These are phyloP conservation scores for Cataglyphis altisquamis DNA, from an alignment of 2,888 invertebrate genomes.

Conservation along the genomic window DNA sequence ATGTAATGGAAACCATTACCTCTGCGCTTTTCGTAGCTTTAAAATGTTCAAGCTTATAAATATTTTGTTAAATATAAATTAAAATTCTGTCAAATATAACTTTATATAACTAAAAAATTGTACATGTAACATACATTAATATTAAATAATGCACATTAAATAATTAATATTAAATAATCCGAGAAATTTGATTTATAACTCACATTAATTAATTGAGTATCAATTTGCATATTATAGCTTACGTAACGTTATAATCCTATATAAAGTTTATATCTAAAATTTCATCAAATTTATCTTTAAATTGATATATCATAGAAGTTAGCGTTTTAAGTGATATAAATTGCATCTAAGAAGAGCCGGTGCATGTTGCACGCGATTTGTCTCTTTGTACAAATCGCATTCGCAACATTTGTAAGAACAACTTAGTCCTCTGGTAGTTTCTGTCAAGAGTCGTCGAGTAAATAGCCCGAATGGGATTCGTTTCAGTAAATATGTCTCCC, in stretches of 20 bases:
- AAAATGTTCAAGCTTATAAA: neutral
- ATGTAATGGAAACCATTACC: conserved; percentile 25
- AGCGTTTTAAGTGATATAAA: conserved; percentile 22
- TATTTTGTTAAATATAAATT: conserved; percentile 5
- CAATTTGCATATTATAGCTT: neutral
- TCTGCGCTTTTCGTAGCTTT: neutral
- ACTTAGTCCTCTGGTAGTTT: conserved; percentile 61
- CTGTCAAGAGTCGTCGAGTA: conserved; percentile 68
- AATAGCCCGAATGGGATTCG: conserved; percentile 75
- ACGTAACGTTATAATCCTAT: neutral
- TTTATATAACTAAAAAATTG: neutral
- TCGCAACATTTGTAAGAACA: conserved; percentile 72
- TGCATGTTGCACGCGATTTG: conserved; percentile 44
- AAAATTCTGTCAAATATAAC: neutral
- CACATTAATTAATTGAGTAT: neutral
- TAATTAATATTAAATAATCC: neutral
- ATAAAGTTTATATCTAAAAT: neutral
- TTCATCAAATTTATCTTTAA: neutral
- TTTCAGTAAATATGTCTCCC: conserved; percentile 79
- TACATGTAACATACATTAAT: neutral
- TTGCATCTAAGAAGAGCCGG: conserved; percentile 1
- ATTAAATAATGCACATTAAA: neutral
- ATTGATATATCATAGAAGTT: neutral
- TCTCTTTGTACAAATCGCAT: conserved; percentile 50
- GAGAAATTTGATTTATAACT: neutral